Conservation (phyloP, 1,140 invertebrate genomes). For the Coptotermes formosanus region DNA sequence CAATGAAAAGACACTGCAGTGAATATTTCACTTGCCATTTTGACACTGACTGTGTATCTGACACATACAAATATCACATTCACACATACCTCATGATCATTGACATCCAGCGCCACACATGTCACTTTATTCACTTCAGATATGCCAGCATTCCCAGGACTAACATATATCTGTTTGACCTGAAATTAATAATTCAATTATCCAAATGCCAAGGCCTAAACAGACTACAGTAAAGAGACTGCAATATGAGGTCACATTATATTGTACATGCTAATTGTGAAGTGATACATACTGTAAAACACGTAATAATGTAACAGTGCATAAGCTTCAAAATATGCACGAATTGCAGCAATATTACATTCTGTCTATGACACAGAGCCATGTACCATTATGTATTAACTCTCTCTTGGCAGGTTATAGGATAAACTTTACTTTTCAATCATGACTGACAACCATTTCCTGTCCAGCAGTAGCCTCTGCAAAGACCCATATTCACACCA, state of each 20-base stretch:
- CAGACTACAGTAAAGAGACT: not conserved
- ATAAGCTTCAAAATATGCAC: not conserved
- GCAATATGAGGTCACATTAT: not conserved
- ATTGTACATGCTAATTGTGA: too few species aligned
- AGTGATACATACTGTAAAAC: not conserved
- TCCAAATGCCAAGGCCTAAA: not conserved
- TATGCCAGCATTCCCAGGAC: slow-evolving; percentile 91
- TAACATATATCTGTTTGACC: slow-evolving; percentile 73
- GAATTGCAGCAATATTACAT: too few species aligned
- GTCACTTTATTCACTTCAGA: slow-evolving; percentile 46
- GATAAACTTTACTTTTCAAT: too few species aligned
- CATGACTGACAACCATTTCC: too few species aligned
- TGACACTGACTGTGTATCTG: too few species aligned
- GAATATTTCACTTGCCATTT: too few species aligned
- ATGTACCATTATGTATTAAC: not conserved
- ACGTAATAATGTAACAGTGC: not conserved
- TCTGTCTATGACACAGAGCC: too few species aligned
- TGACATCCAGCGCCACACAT: slow-evolving; percentile 45
- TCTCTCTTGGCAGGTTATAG: not conserved
- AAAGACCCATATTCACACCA: too few species aligned
- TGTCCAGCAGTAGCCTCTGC: too few species aligned
- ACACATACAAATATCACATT: too few species aligned
- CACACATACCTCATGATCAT: slow-evolving; percentile 63
- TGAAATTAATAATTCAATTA: slow-evolving; percentile 33
- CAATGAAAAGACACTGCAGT: too few species aligned